Evolutionary conservation across 2,797 vertebrate species (phyloP), one percentile per base, ranked within the genome.

Genomic region (Sebastes matsubarae): DNA sequence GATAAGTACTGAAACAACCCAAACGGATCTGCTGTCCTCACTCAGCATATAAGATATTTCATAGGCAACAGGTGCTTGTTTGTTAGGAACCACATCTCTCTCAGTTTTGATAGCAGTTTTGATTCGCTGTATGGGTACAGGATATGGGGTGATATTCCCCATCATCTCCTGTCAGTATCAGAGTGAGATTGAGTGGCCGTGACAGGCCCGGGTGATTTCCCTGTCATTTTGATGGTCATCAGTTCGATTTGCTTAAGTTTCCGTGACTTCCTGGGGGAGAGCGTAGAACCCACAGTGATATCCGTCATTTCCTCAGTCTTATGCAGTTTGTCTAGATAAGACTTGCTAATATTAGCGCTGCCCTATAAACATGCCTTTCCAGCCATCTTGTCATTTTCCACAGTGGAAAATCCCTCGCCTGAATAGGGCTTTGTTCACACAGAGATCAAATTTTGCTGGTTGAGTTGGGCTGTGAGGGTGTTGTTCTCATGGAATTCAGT

Each of bases 181-280:
- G 52, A 60, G 54, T 82, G 83, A 94, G 69, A 85, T 55, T 81
- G 80, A 93, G 70, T 60, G 38, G 79, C 77, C 55, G 16, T 90
- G 93, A 93, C 86, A 80, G 79, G 84, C 55, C 79, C 38, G 60
- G 74, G 64, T 84, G 84, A 82, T 88, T 88, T 89, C 58, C 80
- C 80, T 91, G 93, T 94, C 93, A 89, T 89, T 91, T 88, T 82
- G 83, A 91, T 84, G 81, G 82, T 85, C 83, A 87, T 89, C 84
- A 79, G 71, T 90, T 89, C 65, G 59, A 91, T 91, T 93, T 86
- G 74, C 77, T 87, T 81, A 77, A 84, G 75, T 92, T 91, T 84
- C 78, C 30, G 8, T 81, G 81, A 85, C 86, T 89, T 86, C 82
- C 79, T 68, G 22, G 68, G 83, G 81, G 69, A 74, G 8, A 60